Conservation (phyloP, 2,113 vertebrate genomes). For the Sceloporus undulatus region DNA sequence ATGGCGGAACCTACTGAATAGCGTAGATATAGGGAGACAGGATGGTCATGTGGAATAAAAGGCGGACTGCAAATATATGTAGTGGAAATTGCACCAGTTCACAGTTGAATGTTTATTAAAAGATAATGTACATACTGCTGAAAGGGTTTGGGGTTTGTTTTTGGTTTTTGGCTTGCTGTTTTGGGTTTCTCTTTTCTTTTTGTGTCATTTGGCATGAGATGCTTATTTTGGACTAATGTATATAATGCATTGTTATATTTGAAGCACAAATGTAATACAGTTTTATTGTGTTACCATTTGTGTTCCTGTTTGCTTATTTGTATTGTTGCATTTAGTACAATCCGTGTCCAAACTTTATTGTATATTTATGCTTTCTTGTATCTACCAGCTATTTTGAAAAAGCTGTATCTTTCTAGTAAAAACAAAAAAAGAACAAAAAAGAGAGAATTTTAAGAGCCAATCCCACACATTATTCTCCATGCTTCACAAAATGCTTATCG, state of each 20-base stretch:
- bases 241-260: slow-evolving; percentile 98
- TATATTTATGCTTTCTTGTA: slow-evolving; percentile 85
- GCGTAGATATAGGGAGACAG: slow-evolving; percentile 87
- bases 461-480: slow-evolving; percentile 75
- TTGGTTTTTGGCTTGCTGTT: slow-evolving; percentile 84
- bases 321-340: slow-evolving; percentile 88
- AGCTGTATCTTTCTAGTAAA: slow-evolving; percentile 87
- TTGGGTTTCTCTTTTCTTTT: slow-evolving; percentile 81
- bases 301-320: slow-evolving; percentile 85
- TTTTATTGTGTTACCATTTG: slow-evolving; percentile 98
- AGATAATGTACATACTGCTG: slow-evolving; percentile 84
- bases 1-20: slow-evolving; percentile 87
- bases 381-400: slow-evolving; percentile 85
- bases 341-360: slow-evolving; percentile 84
- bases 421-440: slow-evolving; percentile 71
- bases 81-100: slow-evolving; percentile 83
- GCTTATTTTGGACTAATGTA: slow-evolving; percentile 98
- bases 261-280: slow-evolving; percentile 99
- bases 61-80: slow-evolving; percentile 81
- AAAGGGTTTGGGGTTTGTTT: slow-evolving; percentile 65
- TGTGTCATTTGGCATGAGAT: slow-evolving; percentile 96
- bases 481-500: slow-evolving; percentile 76
- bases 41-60: slow-evolving; percentile 77
- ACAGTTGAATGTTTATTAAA: slow-evolving; percentile 85
- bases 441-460: slow-evolving; percentile 77